Percentiles rank a stretch among this genome's conserved stretches.
Conservation (phyloP, 2,888 invertebrate genomes). For the Chloroclystis v-ata region DNA sequence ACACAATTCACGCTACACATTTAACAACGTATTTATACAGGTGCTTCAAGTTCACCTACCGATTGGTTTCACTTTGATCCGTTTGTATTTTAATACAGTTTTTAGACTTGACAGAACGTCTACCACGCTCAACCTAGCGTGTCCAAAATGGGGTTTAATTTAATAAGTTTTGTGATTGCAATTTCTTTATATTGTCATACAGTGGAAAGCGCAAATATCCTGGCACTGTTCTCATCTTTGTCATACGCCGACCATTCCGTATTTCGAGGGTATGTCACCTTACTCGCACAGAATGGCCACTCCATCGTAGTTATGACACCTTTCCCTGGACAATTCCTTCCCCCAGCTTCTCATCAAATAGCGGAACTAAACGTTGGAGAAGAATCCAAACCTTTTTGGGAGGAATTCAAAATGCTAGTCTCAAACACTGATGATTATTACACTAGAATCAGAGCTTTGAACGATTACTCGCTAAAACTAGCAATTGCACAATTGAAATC, state of each 20-base stretch:
- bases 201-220: conserved; percentile 49
- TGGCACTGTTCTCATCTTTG: conserved; percentile 62
- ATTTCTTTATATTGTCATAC: conserved; percentile 33
- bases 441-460: conserved; percentile 45
- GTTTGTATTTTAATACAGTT: conserved; percentile 4
- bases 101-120: conserved; percentile 9
- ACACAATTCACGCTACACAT: background rate
- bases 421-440: conserved; percentile 61
- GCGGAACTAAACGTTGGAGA: conserved; percentile 60
- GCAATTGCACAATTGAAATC: conserved; percentile 63
- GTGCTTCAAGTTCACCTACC: conserved; percentile 7
- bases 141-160: conserved; percentile 37
- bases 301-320: conserved; percentile 65
- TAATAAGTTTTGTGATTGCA: conserved; percentile 35
- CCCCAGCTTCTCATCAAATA: conserved; percentile 55
- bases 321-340: conserved; percentile 60
- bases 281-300: conserved; percentile 55
- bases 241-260: conserved; percentile 65
- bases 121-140: conserved; percentile 14
- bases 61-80: background rate
- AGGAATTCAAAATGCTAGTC: conserved; percentile 53
- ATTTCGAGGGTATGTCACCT: conserved; percentile 58
- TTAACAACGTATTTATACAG: conserved; percentile 11
- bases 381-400: conserved; percentile 58
- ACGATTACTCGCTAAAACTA: conserved; percentile 55